Conservation (phyloP, 2,797 vertebrate species). For the Acanthornis magna region DNA sequence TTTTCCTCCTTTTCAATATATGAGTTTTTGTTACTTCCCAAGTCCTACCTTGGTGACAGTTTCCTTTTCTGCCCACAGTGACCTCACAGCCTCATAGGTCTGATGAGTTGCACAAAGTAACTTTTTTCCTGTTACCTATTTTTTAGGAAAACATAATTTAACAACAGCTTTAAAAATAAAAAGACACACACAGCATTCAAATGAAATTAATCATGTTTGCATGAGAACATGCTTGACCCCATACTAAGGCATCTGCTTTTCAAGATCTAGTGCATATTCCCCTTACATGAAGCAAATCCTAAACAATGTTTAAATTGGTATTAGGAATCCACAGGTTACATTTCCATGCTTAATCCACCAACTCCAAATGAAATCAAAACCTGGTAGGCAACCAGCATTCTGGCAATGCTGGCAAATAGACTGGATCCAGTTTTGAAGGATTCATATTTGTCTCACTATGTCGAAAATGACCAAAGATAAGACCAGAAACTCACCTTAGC, state of each 20-base stretch:
- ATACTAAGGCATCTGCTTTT: neutral
- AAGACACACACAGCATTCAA: neutral
- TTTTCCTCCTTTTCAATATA: neutral
- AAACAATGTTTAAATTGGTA: neutral
- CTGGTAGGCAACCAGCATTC: neutral
- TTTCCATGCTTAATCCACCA: neutral
- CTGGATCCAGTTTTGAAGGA: neutral
- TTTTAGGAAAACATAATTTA: neutral
- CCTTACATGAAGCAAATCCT: neutral
- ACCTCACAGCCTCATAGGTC: slow-evolving; percentile 73
- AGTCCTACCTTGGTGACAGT: slow-evolving; percentile 72
- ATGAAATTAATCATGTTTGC: neutral
- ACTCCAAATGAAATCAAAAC: neutral
- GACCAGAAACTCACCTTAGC: slow-evolving; percentile 80
- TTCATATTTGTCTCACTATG: neutral
- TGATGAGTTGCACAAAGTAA: slow-evolving; percentile 74
- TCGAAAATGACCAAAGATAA: neutral
- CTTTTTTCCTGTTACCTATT: slow-evolving; percentile 83
- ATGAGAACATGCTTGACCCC: neutral
- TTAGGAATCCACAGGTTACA: neutral
- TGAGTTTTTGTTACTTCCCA: neutral
- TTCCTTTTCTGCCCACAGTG: slow-evolving; percentile 74
- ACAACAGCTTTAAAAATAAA: neutral
- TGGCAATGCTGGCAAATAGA: neutral
- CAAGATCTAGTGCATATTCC: neutral